Base-by-base conservation (phyloP, 1,140 invertebrate genomes). In the Drosophila nannoptera region DNA sequence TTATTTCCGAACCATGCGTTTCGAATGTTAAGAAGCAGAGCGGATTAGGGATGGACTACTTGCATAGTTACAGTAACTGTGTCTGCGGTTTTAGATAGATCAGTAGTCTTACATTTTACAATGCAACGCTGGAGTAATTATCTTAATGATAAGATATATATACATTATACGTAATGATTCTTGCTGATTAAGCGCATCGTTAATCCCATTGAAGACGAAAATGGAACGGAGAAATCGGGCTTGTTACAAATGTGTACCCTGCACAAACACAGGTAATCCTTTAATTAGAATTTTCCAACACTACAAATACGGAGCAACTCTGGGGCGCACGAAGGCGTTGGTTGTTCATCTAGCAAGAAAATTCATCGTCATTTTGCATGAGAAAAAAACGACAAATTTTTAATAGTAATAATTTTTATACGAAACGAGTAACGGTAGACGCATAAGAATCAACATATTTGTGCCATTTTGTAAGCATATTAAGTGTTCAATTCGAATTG, bases 381-480 rank as follows among this genome's bases (percentile, higher is more conserved):
- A 77, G 82, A 81, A 84, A 86, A 86, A 84, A 80, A 69, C 76
- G 76, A 86, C 74, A 70, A 77, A 75, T 80, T 80, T 84, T 84
- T 84, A 77, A 80, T 86, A 72, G 63, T 75, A 80, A 65, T 84
- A 84, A 64, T 50, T 77, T 77, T 84, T 72, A 72, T 70, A 83
- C 77, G 77, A 80, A 77, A 72, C 55, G 66, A 78, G 64, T 66
- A 84, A 69, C 74, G 68, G 50, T 86, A 75, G 77, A 65, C 62
- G 77, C 65, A 77, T 71, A 87, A 81, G 70, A 81, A 87, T 69
- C 63, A 75, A 75, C 67, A 74, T 69, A 69, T 81, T 81, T 87
- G 81, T 86, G 81, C 81, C 82, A 86, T 86, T 87, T 87, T 86
- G 73, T 81, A 77, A 77, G 64, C 74, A 86, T 81, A 67, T 71